Evolutionary conservation across 2,888 invertebrate genomes (phyloP).

Genomic region (Lasioglossum marginatum): DNA sequence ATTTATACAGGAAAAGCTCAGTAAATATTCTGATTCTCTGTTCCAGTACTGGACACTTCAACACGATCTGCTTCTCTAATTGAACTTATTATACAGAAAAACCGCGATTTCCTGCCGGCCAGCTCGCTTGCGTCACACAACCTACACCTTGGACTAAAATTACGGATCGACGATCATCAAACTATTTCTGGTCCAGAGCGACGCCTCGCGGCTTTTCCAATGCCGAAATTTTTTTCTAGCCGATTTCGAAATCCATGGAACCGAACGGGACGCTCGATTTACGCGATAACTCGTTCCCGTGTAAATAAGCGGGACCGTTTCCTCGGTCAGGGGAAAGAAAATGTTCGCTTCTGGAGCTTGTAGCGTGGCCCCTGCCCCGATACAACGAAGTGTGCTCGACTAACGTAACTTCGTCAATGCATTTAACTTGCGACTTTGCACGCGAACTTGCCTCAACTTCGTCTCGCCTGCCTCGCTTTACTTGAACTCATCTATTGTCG

Average conservation of each 20-base stretch:
- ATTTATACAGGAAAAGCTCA: neutral
- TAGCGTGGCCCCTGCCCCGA: neutral
- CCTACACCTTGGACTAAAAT: slow-evolving; percentile 82
- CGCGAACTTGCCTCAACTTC: neutral
- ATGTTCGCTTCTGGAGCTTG: neutral
- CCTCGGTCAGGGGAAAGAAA: neutral
- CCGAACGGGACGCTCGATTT: slow-evolving; percentile 11
- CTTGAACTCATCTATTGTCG: neutral
- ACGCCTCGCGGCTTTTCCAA: slow-evolving; percentile 21
- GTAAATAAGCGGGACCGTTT: slow-evolving; percentile 18
- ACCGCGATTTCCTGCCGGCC: slow-evolving; percentile 76
- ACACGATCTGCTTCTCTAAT: neutral
- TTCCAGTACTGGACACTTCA: too few species aligned
- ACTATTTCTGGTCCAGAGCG: slow-evolving; percentile 71
- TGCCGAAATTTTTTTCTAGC: slow-evolving; percentile 18
- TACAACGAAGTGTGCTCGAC: neutral
- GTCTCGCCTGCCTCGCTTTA: neutral
- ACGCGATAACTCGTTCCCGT: neutral
- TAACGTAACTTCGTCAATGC: slow-evolving; percentile 5
- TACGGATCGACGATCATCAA: slow-evolving; percentile 74
- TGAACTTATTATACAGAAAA: neutral
- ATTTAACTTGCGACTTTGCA: slow-evolving; percentile 3
- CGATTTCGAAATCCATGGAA: slow-evolving; percentile 9
- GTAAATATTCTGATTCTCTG: neutral
- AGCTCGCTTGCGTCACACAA: slow-evolving; percentile 77